These are phyloP conservation scores for Corythoichthys haematopterus DNA, from an alignment of 2,113 vertebrate genomes.

Conservation along the genomic window DNA sequence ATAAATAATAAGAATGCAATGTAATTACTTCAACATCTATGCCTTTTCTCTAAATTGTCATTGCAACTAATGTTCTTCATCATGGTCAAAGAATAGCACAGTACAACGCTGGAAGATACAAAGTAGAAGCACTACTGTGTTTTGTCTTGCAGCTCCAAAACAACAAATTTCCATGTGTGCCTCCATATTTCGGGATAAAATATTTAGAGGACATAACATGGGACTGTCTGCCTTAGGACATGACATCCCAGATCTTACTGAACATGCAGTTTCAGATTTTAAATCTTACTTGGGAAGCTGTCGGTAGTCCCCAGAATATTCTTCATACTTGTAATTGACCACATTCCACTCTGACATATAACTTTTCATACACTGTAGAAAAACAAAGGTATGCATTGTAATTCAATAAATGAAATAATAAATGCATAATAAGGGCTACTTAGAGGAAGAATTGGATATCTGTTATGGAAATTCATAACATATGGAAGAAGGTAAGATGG, in stretches of 20 bases:
- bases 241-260: neutral
- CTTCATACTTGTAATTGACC: constrained; percentile 92
- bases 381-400: neutral
- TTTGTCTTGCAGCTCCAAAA: neutral
- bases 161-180: constrained; percentile 27
- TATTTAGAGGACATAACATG: constrained; percentile 17
- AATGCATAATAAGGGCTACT: neutral
- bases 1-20: no score
- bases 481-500: constrained; percentile 3
- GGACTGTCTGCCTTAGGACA: constrained; percentile 8
- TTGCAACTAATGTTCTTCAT: constrained; percentile 11
- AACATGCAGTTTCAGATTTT: neutral
- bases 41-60: neutral
- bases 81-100: constrained; percentile 42
- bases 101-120: constrained; percentile 26
- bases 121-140: neutral
- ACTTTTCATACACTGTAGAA: constrained; percentile 88
- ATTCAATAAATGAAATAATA: neutral
- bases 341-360: constrained; percentile 97
- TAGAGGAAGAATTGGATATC: neutral
- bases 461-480: constrained; percentile 8
- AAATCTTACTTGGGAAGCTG: constrained; percentile 87
- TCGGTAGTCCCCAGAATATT: constrained; percentile 96
- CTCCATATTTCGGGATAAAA: constrained; percentile 33
- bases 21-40: no score